phyloP scores from a whole-genome alignment of 2,797 vertebrate genomes.

The Pelobates cultripes region DNA sequence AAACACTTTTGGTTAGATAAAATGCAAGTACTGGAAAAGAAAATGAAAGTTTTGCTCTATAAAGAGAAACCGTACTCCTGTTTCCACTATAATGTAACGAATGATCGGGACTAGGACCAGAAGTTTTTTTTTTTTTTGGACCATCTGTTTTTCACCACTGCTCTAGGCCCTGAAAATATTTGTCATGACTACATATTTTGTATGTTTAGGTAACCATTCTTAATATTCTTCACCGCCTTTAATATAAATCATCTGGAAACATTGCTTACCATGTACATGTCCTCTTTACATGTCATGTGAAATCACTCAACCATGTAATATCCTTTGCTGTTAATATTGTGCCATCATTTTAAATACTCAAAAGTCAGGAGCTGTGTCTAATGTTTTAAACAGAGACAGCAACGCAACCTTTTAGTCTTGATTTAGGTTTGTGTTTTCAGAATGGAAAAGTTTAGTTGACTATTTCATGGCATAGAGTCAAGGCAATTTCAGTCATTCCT shows the following conservation, averaged over 20 bases:
- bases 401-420: not conserved
- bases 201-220: not conserved
- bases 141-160: not conserved
- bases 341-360: not conserved
- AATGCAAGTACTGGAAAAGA: no score
- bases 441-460: not conserved
- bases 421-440: not conserved
- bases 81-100: not conserved
- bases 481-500: not conserved
- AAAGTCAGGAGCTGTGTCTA: not conserved
- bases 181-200: not conserved
- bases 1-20: no score
- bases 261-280: not conserved
- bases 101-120: not conserved
- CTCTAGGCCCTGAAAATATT: not conserved
- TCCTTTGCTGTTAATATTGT: not conserved
- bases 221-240: not conserved
- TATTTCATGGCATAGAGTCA: not conserved
- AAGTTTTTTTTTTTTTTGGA: not conserved
- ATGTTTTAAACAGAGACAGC: constrained; percentile 7
- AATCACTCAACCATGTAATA: not conserved
- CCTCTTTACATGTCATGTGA: not conserved
- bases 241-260: not conserved
- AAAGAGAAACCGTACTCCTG: no score
- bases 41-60: no score